A percentile compares a stretch with the other conserved stretches of the same genome.
Evolutionary conservation across 2,888 invertebrate species (phyloP).

Genomic region (Phyllotreta striolata): DNA sequence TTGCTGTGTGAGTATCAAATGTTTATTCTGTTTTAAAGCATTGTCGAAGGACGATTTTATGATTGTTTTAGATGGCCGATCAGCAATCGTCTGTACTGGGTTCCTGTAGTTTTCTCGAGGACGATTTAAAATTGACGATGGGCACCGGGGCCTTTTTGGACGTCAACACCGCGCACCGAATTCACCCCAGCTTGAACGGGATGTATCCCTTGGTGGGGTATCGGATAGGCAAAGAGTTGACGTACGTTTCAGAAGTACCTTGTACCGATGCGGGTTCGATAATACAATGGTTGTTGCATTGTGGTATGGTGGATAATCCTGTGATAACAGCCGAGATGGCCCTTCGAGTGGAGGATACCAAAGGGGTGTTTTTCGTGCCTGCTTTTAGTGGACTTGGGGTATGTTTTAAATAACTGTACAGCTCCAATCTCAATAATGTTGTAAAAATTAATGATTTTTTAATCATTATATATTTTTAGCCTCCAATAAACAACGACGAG

Average conservation of each 20-base stretch:
- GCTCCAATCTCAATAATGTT: conserved; percentile 4
- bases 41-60: too few relatives aligned
- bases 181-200: conserved; percentile 84
- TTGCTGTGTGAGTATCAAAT: conserved; percentile 70
- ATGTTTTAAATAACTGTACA: conserved; percentile 49
- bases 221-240: conserved; percentile 69
- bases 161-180: conserved; percentile 77
- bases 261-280: conserved; percentile 89
- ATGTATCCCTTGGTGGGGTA: conserved; percentile 94
- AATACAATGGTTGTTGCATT: conserved; percentile 82
- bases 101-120: conserved; percentile 78
- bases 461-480: conserved; percentile 64
- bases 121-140: conserved; percentile 87
- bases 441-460: neutral
- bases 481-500: conserved; percentile 86
- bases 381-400: conserved; percentile 90
- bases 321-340: conserved; percentile 74
- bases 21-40: too few relatives aligned
- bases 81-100: conserved; percentile 92
- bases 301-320: conserved; percentile 72
- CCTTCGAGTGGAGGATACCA: conserved; percentile 71
- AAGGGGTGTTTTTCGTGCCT: conserved; percentile 87
- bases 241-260: conserved; percentile 85
- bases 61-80: conserved; percentile 74
- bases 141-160: conserved; percentile 93